phyloP scores from a whole-genome alignment of 35 echinoderm and acorn worm genomes.

The Ophioderma brevispina region DNA sequence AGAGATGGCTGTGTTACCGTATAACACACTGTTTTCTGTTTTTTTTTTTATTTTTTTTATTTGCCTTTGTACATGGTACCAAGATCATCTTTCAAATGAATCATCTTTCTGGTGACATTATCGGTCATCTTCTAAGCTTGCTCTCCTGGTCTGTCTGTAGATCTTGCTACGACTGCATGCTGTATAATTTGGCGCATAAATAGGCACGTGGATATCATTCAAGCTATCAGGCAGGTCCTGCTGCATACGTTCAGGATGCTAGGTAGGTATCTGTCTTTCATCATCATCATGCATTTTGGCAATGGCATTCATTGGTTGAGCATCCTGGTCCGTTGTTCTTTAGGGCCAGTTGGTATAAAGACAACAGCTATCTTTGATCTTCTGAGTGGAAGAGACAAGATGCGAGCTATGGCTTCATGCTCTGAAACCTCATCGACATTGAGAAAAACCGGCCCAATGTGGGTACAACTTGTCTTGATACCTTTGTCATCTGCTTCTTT shows the following conservation, averaged over 20 bases:
- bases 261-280: neutral
- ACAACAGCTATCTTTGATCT: slow-evolving; percentile 11
- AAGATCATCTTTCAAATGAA: neutral
- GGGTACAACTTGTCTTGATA: slow-evolving; percentile 23
- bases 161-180: neutral
- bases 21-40: slow-evolving; percentile 17
- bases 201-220: neutral
- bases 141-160: neutral
- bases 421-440: slow-evolving; percentile 12
- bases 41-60: too few relatives aligned
- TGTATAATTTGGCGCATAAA: slow-evolving; percentile 10
- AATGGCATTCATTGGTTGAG: neutral
- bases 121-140: slow-evolving; percentile 7
- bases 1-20: slow-evolving; percentile 22
- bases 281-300: slow-evolving; percentile 18
- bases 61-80: slow-evolving; percentile 14
- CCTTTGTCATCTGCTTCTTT: slow-evolving; percentile 18
- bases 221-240: slow-evolving; percentile 15
- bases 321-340: slow-evolving; percentile 26
- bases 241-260: slow-evolving; percentile 36
- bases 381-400: slow-evolving; percentile 13
- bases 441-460: slow-evolving; percentile 17
- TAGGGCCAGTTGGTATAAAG: slow-evolving; percentile 24
- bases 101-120: slow-evolving; percentile 6
- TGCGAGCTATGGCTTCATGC: slow-evolving; percentile 39